Conservation (phyloP, 2,113 vertebrate species). For the human region GRCh38 chr6:142908501-142909000, state of each 20-base stretch:
- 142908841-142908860: background rate
- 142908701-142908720: background rate
- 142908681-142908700: background rate
- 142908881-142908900: background rate
- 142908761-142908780: background rate
- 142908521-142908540: background rate
- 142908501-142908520: background rate
- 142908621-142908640: background rate
- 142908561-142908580: background rate
- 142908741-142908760: background rate
- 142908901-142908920: conserved; percentile 18
- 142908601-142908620: background rate
- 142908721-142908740: background rate
- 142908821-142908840: background rate
- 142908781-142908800: background rate
- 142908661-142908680: background rate
- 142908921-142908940: background rate
- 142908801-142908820: background rate
- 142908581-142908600: background rate
- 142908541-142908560: background rate
- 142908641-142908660: background rate
- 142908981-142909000: background rate
- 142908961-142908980: background rate
- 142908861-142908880: conserved; percentile 9
- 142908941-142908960: background rate